phyloP scores from a whole-genome alignment of 2,888 invertebrate species.

The Melinaea menophilus region DNA sequence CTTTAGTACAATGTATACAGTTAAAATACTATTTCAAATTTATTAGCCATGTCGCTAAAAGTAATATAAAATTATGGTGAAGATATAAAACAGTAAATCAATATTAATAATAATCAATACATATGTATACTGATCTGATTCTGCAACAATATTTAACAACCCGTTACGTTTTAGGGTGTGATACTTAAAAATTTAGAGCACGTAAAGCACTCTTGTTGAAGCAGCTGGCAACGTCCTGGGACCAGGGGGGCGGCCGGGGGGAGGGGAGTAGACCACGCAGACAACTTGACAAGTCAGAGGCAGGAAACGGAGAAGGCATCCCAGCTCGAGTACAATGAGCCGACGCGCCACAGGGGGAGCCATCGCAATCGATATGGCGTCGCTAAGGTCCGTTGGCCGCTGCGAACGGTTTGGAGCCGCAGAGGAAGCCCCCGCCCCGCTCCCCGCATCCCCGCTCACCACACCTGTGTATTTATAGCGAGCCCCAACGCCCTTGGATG shows the following conservation, averaged over 20 bases:
- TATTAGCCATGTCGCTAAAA: no score
- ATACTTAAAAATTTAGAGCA: slow-evolving; percentile 27
- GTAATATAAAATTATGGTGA: no score
- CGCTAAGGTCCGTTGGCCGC: slow-evolving; percentile 78
- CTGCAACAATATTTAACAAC: background rate
- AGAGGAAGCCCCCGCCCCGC: slow-evolving; percentile 70
- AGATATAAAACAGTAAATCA: no score
- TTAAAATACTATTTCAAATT: no score
- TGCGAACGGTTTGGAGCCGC: slow-evolving; percentile 74
- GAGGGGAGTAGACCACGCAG: slow-evolving; percentile 45
- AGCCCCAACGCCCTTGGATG: slow-evolving; percentile 68
- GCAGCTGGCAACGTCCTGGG: slow-evolving; percentile 67
- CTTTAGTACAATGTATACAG: no score
- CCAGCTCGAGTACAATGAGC: slow-evolving; percentile 72
- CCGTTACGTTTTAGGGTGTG: slow-evolving; percentile 15
- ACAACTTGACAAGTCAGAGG: slow-evolving; percentile 62
- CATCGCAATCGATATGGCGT: slow-evolving; percentile 78
- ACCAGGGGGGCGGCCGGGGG: slow-evolving; percentile 37
- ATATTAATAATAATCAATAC: no score
- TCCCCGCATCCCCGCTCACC: slow-evolving; percentile 56
- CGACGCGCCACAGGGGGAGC: slow-evolving; percentile 76
- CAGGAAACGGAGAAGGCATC: slow-evolving; percentile 76
- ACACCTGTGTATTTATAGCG: slow-evolving; percentile 76
- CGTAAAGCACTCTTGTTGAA: slow-evolving; percentile 46
- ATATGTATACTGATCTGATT: background rate